These are phyloP conservation scores for Gadopsis bispinosus DNA, from an alignment of 2,797 vertebrate genomes.

Conservation along the genomic window DNA sequence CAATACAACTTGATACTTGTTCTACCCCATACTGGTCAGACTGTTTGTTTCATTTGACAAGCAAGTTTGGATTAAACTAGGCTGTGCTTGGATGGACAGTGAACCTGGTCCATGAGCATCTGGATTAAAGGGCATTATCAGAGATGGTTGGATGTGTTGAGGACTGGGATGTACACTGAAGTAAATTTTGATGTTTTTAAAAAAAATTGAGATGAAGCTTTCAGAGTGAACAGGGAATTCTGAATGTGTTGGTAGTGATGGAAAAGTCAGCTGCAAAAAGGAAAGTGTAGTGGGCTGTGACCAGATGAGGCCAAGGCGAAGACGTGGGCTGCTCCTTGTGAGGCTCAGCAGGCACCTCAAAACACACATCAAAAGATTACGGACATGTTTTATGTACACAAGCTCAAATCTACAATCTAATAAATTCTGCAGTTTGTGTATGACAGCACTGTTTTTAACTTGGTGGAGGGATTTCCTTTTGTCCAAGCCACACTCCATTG, in stretches of 20 bases:
- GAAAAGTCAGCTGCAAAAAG: slow-evolving; percentile 9
- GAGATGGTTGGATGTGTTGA: slow-evolving; percentile 8
- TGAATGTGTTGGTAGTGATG: slow-evolving; percentile 24
- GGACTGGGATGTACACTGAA: slow-evolving; percentile 14
- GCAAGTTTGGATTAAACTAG: neutral
- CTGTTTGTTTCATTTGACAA: slow-evolving; percentile 6
- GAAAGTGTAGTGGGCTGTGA: slow-evolving; percentile 19
- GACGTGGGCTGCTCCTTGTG: slow-evolving; percentile 43
- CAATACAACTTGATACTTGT: neutral
- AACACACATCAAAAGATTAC: slow-evolving; percentile 28
- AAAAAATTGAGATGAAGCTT: slow-evolving; percentile 14
- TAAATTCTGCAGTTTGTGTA: slow-evolving; percentile 16
- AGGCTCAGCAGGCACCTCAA: slow-evolving; percentile 34
- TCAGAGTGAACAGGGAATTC: slow-evolving; percentile 17
- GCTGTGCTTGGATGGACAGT: neutral
- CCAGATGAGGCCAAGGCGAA: slow-evolving; percentile 43
- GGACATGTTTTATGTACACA: slow-evolving; percentile 7
- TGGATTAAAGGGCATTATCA: neutral
- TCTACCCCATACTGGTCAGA: neutral
- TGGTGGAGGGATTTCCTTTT: neutral
- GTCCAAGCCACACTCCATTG: slow-evolving; percentile 14
- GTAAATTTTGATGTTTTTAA: slow-evolving; percentile 31
- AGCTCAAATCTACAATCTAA: slow-evolving; percentile 8
- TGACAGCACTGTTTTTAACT: slow-evolving; percentile 17
- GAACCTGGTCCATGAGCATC: neutral